phyloP scores from a whole-genome alignment of 2,888 invertebrate species.

The Drosophila hawaiiensis region DNA sequence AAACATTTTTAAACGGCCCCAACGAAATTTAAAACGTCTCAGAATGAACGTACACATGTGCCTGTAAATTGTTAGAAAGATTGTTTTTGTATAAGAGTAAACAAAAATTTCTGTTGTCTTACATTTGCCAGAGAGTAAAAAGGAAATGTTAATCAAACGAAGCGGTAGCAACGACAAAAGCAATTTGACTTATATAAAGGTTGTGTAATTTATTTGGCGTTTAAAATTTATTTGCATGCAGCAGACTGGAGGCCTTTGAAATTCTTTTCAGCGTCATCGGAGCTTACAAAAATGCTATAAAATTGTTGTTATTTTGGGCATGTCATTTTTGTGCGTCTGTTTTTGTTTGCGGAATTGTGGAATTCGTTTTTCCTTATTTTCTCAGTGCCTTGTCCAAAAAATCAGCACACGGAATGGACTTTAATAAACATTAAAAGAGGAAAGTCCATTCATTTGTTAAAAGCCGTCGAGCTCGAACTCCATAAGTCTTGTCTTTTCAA shows the following conservation, averaged over 20 bases:
- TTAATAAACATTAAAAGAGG: slow-evolving; percentile 13
- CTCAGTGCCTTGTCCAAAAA: neutral
- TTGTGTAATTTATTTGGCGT: slow-evolving; percentile 28
- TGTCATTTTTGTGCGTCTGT: neutral
- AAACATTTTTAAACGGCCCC: neutral
- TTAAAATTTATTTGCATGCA: slow-evolving; percentile 26
- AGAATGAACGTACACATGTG: neutral
- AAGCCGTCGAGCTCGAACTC: neutral
- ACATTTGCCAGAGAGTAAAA: neutral
- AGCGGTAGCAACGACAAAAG: slow-evolving; percentile 21
- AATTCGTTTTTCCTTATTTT: neutral
- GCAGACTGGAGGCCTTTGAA: slow-evolving; percentile 9
- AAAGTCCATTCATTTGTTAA: slow-evolving; percentile 40
- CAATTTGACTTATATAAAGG: slow-evolving; percentile 16
- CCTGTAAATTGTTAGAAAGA: neutral
- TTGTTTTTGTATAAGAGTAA: neutral
- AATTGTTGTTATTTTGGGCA: slow-evolving; percentile 2
- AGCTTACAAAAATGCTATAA: slow-evolving; percentile 8
- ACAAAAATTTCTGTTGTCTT: neutral
- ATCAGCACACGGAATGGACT: slow-evolving; percentile 20
- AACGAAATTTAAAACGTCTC: neutral
- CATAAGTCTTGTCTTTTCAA: slow-evolving; percentile 11
- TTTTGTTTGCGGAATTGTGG: neutral
- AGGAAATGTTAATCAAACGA: slow-evolving; percentile 45
- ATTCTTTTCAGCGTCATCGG: slow-evolving; percentile 14